phyloP scores from a whole-genome alignment of 2,888 invertebrate genomes.

The Geotrupes spiniger region DNA sequence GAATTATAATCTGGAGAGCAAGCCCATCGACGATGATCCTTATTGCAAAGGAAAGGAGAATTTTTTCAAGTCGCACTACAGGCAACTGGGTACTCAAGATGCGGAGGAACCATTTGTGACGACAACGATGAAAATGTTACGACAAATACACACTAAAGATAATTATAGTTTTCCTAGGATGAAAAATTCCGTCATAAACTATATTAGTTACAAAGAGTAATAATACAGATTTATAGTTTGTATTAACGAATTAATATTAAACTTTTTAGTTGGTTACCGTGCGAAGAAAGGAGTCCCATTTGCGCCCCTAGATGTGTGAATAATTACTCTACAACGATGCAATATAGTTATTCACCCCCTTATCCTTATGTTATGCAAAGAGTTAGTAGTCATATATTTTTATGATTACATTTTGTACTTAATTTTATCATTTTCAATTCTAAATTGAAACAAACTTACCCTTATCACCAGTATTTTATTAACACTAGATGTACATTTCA shows the following conservation, averaged over 20 bases:
- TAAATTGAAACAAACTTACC: too few species aligned
- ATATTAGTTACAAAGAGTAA: constrained; percentile 35
- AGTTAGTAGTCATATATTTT: constrained; percentile 43
- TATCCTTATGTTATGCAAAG: constrained; percentile 51
- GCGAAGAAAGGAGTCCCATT: constrained; percentile 18
- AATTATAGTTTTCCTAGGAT: constrained; percentile 47
- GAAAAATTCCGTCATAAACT: constrained; percentile 32
- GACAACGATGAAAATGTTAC: constrained; percentile 53
- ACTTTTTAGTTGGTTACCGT: constrained; percentile 26
- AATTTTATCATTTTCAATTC: too few species aligned
- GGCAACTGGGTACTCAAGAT: constrained; percentile 44
- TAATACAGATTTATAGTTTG: neutral
- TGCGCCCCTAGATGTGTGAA: constrained; percentile 34
- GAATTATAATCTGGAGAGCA: constrained; percentile 49
- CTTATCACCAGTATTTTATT: too few species aligned
- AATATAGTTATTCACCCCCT: constrained; percentile 56
- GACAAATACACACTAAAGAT: constrained; percentile 50
- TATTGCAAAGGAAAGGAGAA: constrained; percentile 53
- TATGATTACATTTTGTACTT: too few species aligned
- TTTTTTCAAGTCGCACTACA: constrained; percentile 52
- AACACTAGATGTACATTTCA: too few species aligned
- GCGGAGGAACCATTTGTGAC: constrained; percentile 49
- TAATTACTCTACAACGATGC: constrained; percentile 54
- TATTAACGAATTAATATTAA: neutral
- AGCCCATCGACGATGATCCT: constrained; percentile 54